A percentile compares a stretch with the other conserved stretches of the same genome.
Evolutionary conservation across 2,113 vertebrate genomes (phyloP).

Genomic region (Poeciliopsis turrubarensis): DNA sequence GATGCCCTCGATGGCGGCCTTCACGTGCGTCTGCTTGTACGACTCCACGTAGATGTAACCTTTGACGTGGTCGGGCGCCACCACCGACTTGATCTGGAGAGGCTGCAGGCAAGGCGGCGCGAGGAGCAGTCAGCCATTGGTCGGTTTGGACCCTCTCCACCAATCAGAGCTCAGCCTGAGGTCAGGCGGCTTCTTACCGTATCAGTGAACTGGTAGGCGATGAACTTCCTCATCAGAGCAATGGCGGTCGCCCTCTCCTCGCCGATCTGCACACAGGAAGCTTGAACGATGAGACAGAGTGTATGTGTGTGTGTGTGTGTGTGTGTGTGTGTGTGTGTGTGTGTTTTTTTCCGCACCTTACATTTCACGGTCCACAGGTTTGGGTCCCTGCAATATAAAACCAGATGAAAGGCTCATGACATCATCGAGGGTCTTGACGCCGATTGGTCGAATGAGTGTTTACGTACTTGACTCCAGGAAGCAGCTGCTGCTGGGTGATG

Average conservation of each 20-base stretch:
- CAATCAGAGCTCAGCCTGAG: conserved; percentile 4
- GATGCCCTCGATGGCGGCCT: conserved; percentile 93
- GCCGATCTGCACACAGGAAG: conserved; percentile 82
- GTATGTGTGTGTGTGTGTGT: no score
- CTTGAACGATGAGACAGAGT: background rate
- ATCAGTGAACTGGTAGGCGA: conserved; percentile 96
- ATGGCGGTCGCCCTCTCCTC: conserved; percentile 92
- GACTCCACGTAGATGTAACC: conserved; percentile 97
- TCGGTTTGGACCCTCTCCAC: background rate
- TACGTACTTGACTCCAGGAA: conserved; percentile 92
- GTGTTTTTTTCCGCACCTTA: conserved; percentile 78
- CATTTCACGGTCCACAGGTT: conserved; percentile 97
- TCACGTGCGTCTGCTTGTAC: conserved; percentile 97
- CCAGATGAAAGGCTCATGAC: accelerated
- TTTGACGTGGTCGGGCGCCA: conserved; percentile 92
- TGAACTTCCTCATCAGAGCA: conserved; percentile 95
- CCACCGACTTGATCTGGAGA: conserved; percentile 93
- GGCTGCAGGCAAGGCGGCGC: conserved; percentile 75
- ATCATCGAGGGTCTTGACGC: background rate
- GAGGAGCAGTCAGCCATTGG: background rate
- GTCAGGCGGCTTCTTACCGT: conserved; percentile 77
- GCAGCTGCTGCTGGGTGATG: conserved; percentile 94
- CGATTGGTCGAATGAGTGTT: conserved; percentile 14
- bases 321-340: no score
- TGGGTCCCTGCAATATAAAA: conserved; percentile 83